Conservation (phyloP, 1,140 invertebrate species). For the Drosophila tsacasi region DNA sequence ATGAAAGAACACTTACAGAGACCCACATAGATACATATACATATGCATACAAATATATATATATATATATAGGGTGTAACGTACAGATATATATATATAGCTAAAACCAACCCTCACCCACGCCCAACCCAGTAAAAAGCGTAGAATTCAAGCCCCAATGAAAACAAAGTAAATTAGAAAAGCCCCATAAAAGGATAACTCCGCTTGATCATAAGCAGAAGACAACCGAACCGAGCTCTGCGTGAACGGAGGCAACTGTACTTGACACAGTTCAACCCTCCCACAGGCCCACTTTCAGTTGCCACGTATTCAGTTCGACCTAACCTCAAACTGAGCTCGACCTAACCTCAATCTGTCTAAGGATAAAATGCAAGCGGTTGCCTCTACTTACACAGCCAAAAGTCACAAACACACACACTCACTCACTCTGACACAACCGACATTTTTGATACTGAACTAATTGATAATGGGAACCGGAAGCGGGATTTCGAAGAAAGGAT, state of each 20-base stretch:
- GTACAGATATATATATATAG: constrained; percentile 43
- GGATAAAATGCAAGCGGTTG: constrained; percentile 48
- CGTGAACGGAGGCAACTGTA: constrained; percentile 38
- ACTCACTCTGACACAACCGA: constrained; percentile 42
- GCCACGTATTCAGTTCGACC: constrained; percentile 31
- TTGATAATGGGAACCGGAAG: constrained; percentile 38
- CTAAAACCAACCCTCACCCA: constrained; percentile 26
- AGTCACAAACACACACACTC: constrained; percentile 18
- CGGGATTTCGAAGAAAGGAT: constrained; percentile 21
- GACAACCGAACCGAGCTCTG: constrained; percentile 29
- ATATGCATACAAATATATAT: constrained; percentile 56
- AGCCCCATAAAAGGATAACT: constrained; percentile 43
- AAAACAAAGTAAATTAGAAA: constrained; percentile 40
- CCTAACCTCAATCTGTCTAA: constrained; percentile 67
- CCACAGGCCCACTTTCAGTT: constrained; percentile 14
- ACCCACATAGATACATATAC: constrained; percentile 57
- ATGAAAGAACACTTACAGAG: constrained; percentile 61
- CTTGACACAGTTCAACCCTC: constrained; percentile 2
- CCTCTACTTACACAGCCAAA: constrained; percentile 50
- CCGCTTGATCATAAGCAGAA: constrained; percentile 60
- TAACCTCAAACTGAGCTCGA: constrained; percentile 32
- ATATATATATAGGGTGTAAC: constrained; percentile 42
- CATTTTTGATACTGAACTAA: constrained; percentile 67
- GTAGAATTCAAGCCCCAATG: constrained; percentile 13
- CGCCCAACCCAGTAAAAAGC: constrained; percentile 6